Evolutionary conservation across 2,113 vertebrate genomes (phyloP).

Genomic region (Microtus ochrogaster): DNA sequence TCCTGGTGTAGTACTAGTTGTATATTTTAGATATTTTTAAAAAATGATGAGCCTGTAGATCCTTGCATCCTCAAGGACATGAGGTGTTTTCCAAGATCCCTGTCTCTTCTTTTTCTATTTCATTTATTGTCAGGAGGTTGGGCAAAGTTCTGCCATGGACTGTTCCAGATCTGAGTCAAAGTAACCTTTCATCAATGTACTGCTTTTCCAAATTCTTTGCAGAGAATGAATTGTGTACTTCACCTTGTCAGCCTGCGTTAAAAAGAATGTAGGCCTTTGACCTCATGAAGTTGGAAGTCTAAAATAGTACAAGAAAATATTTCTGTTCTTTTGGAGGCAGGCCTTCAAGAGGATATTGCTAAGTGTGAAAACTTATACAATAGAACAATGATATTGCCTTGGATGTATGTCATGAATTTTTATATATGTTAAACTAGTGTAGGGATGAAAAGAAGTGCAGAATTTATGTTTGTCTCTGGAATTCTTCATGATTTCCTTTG

Average conservation of each 20-base stretch:
- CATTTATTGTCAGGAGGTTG: background rate
- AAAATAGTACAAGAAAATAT: background rate
- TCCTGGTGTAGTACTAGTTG: background rate
- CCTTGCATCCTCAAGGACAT: background rate
- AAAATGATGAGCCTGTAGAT: background rate
- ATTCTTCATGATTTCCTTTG: background rate
- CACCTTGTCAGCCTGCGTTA: background rate
- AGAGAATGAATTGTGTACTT: background rate
- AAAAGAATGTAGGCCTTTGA: background rate
- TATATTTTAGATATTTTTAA: background rate
- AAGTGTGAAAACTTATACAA: background rate
- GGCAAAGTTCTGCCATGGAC: background rate
- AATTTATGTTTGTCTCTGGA: background rate
- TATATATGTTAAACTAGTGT: background rate
- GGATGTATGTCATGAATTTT: background rate
- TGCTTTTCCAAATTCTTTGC: background rate
- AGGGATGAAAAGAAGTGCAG: background rate
- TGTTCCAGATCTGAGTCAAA: background rate
- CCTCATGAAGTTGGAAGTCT: background rate
- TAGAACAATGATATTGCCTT: background rate
- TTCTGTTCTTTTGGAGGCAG: conserved; percentile 9
- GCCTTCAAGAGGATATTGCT: background rate
- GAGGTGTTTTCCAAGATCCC: background rate
- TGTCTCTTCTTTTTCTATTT: background rate
- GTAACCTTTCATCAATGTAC: background rate